Base-by-base conservation (phyloP, 2,113 vertebrate species). In the Tricholaema leucomelas region DNA sequence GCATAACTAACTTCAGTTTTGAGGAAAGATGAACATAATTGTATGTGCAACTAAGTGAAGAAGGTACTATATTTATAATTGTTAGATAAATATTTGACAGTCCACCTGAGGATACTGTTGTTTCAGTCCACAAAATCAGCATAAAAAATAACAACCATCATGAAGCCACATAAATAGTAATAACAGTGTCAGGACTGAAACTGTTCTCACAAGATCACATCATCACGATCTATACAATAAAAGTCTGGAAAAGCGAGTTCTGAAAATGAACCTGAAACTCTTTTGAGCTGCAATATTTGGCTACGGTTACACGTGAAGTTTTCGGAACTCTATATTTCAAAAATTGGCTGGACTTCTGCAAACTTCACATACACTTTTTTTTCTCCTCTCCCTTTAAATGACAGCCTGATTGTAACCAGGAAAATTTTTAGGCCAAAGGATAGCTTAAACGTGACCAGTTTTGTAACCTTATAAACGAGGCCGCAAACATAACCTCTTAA, bases 271-370 rank as follows among this genome's bases (percentile, higher is more conserved):
- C 42, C 27, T 72, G 80, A 72, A 85, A 64, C 44, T 78, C 50
- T 50, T 81, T 58, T 56, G 38, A 85, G 63, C 74, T 91, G 65
- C 36, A 92, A 80, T 91, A 92, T 94, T 74, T 95, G 81, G 76
- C 74, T 82, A 77, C n/a, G 21, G n/a, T 84, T 92, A 85, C 58
- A 93, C 3, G 35, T 27, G 30, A 93, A 80, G 13, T 78, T 94
- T 91, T 96, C 81, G 94, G 67, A 92, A 87, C 59, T 73, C 74
- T 72, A 2, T 81, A 93, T 91, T 82, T 93, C 87, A 95, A 93
- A 87, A 93, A 63, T 35, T 88, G 84, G 81, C 70, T 0, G 0
- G 80, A 82, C 48, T 65, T 76, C 76, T 70, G 44, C n/a, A 84
- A 82, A 88, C 14, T 70, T 88, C 60, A 36, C 25, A 3, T 50